Base-by-base conservation (phyloP, 2,888 invertebrate genomes). In the Argyresthia albistria region DNA sequence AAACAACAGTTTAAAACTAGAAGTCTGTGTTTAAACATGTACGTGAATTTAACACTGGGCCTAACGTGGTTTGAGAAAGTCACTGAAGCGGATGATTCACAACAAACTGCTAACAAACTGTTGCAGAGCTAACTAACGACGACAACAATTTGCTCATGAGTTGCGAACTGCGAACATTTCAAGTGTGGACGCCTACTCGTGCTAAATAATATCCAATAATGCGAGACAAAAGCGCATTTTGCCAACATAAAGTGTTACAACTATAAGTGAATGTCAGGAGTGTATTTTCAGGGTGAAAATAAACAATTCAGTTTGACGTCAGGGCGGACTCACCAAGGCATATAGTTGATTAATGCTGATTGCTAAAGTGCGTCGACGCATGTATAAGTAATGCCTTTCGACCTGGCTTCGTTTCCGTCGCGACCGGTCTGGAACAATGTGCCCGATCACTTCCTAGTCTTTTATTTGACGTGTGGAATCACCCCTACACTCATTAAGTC, bases 331-430 rank as follows among this genome's bases (percentile, higher is more conserved):
- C 45, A 51, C 45, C 45, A 43, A 51, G 70, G 75, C 77, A 77
- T 75, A 79, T 78, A 72, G 77, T 76, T 84, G 86, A 86, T 83
- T 76, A 83, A 86, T 86, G 86, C 76, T 86, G 83, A 86, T 87
- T 86, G 82, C 83, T 82, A 79, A 81, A 83, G 78, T 78, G 76
- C 79, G 76, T 77, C 76, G 72, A 73, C 77, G 81, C 79, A 81
- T 86, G 83, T 78, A 86, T 84, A 86, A 83, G 76, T 82, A 84
- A 87, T 83, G 76, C 77, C 77, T 25, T 25, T 25, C 47, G 50
- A 12, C 43, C 54, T 51, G 80, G 68, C 70, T 67, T 70, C 67
- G 80, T 78, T 82, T 81, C 83, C 81, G 78, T 67, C 72, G 67
- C 68, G 71, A 83, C 84, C 81, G 80, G 83, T 83, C 80, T 76